Evolutionary conservation across 2,888 invertebrate genomes (phyloP), one percentile per base, ranked within the genome.

Genomic region (Melanophora roralis): DNA sequence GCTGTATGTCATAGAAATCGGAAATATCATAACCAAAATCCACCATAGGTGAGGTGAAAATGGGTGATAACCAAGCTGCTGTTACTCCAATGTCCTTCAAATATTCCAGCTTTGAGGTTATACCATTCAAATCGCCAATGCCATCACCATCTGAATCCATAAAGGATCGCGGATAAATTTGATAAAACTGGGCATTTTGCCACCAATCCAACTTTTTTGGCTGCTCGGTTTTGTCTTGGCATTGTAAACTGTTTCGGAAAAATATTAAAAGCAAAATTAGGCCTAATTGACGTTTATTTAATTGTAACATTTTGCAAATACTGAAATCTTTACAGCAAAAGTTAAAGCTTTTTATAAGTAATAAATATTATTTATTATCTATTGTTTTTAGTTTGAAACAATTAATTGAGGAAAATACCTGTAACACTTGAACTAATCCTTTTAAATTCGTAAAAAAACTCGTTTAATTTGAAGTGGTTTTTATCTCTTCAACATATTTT

Each of bases 111-210:
- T 91, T 91, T 12, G 91, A 90, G 1, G 91, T 90, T 45, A 93
- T 88, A 89, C 92, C 92, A 81, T 92, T 92, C 11, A 92, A 83
- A 84, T 92, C 92, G 16, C 92, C 92, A 47, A 94, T 90, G 2
- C 96, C 96, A 89, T 95, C 94, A 1, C 93, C 93, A 86, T 95
- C 89, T 19, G 93, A 92, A 87, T 97, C 96, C 87, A 92, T 92
- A 90, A 95, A 96, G 0, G 95, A 94, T 82, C 94, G 91, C 0
- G 95, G 93, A 85, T 94, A 94, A 36, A 95, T 93, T 87, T 96
- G 94, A 88, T 96, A 96, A 84, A 95, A 92, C 21, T 86, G 85
- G 1, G 83, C 85, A 7, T 84, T 85, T 77, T 86, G 73, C 85
- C 85, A 85, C 86, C 86, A 85, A 65, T 86, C 86, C 6, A 55